These are phyloP conservation scores for Dipodomys merriami DNA, from an alignment of 2,113 vertebrate species.

Conservation along the genomic window DNA sequence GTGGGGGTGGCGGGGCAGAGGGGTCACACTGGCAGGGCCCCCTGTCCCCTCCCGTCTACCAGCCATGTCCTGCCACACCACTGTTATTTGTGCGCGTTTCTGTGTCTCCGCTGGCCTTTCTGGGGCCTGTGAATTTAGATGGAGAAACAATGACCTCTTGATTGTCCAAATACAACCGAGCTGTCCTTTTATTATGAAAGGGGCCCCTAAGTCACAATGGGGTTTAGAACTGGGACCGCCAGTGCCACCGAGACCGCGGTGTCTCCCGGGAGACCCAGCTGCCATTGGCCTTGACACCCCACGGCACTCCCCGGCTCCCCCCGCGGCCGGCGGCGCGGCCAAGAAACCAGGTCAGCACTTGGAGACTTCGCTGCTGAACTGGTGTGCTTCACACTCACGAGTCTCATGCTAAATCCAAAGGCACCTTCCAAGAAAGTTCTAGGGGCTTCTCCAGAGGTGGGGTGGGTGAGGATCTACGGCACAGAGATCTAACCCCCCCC, in stretches of 20 bases:
- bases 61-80: rapidly evolving
- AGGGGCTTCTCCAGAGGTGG: neutral
- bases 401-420: neutral
- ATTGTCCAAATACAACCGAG: neutral
- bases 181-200: neutral
- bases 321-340: no score
- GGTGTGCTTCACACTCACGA: neutral
- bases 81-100: rapidly evolving
- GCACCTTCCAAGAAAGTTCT: neutral
- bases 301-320: no score
- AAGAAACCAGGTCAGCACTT: neutral
- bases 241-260: neutral
- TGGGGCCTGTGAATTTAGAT: neutral
- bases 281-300: rapidly evolving
- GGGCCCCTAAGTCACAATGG: neutral
- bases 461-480: no score
- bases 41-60: neutral
- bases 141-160: neutral
- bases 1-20: rapidly evolving
- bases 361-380: neutral
- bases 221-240: neutral
- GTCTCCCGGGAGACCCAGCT: rapidly evolving
- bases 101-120: neutral
- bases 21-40: rapidly evolving
- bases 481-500: neutral